Percentiles rank a stretch among this genome's conserved stretches.
Conservation (phyloP, 2,113 vertebrate genomes). For the Anguilla japonica region DNA sequence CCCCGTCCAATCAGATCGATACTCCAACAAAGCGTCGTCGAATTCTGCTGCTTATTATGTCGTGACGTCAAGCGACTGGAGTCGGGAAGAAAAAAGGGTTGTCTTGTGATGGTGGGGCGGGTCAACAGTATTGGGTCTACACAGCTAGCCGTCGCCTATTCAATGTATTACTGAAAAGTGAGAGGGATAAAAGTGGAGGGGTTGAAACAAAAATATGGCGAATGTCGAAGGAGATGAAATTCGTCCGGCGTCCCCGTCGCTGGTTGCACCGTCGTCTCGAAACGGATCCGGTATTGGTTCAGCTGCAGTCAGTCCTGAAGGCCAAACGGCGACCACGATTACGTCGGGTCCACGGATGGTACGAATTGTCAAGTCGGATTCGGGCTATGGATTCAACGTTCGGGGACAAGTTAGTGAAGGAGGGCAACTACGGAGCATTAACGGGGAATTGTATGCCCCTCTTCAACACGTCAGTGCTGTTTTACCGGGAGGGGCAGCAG, state of each 20-base stretch:
- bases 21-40: background rate
- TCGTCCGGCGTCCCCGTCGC: constrained; percentile 68
- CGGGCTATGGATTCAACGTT: constrained; percentile 94
- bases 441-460: constrained; percentile 94
- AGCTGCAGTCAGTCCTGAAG: constrained; percentile 61
- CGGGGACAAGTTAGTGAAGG: constrained; percentile 96
- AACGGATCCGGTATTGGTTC: constrained; percentile 73
- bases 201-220: constrained; percentile 79
- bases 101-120: constrained; percentile 36
- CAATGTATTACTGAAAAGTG: constrained; percentile 54
- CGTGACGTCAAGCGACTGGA: constrained; percentile 18
- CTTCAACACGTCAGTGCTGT: constrained; percentile 97
- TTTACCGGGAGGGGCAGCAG: constrained; percentile 88
- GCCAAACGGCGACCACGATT: constrained; percentile 51
- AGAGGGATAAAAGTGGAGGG: constrained; percentile 54
- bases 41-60: background rate
- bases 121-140: constrained; percentile 8
- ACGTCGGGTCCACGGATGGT: constrained; percentile 83
- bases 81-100: constrained; percentile 2
- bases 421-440: constrained; percentile 94
- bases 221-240: constrained; percentile 81
- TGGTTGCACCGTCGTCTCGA: constrained; percentile 57
- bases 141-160: constrained; percentile 25
- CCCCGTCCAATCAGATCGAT: background rate
- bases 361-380: constrained; percentile 90